These are phyloP conservation scores for Porites evermanni DNA, from an alignment of 92 coral and sea anemone genomes.

Conservation along the genomic window DNA sequence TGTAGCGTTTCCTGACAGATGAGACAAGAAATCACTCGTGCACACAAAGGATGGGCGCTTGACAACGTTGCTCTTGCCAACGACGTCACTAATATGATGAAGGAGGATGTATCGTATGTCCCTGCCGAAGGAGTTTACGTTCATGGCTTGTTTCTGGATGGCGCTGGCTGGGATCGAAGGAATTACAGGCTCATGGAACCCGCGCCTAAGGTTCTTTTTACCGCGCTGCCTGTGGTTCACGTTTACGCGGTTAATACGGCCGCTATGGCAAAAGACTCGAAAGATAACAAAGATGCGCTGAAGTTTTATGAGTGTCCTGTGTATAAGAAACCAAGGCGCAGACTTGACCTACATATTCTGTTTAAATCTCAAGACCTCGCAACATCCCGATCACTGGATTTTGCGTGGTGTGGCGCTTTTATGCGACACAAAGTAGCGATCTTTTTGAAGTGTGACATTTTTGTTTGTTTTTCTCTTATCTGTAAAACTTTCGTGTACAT, in stretches of 20 bases:
- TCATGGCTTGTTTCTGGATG: conserved; percentile 92
- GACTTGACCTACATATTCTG: conserved; percentile 27
- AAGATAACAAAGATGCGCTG: conserved; percentile 35
- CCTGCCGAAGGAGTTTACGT: conserved; percentile 98
- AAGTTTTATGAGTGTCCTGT: conserved; percentile 95
- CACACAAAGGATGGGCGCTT: conserved; percentile 99
- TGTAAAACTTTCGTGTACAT: neutral
- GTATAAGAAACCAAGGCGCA: conserved; percentile 32
- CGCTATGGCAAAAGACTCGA: conserved; percentile 73
- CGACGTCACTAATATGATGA: conserved; percentile 96
- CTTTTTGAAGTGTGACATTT: neutral
- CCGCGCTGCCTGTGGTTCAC: conserved; percentile 94
- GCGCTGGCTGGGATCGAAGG: conserved; percentile 99
- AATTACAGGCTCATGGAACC: conserved; percentile 97
- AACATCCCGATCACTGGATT: conserved; percentile 97
- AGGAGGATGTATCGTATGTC: conserved; percentile 89
- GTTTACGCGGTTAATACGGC: conserved; percentile 94
- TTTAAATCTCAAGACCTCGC: conserved; percentile 89
- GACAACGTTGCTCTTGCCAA: conserved; percentile 95
- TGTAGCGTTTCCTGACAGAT: conserved; percentile 97
- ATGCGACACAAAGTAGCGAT: conserved; percentile 91
- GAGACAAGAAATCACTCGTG: conserved; percentile 99
- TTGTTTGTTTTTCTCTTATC: neutral
- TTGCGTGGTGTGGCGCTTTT: conserved; percentile 96
- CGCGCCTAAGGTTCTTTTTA: conserved; percentile 87